Conservation (phyloP, 92 coral and sea anemone species). For the Zoanthus solanderi region DNA sequence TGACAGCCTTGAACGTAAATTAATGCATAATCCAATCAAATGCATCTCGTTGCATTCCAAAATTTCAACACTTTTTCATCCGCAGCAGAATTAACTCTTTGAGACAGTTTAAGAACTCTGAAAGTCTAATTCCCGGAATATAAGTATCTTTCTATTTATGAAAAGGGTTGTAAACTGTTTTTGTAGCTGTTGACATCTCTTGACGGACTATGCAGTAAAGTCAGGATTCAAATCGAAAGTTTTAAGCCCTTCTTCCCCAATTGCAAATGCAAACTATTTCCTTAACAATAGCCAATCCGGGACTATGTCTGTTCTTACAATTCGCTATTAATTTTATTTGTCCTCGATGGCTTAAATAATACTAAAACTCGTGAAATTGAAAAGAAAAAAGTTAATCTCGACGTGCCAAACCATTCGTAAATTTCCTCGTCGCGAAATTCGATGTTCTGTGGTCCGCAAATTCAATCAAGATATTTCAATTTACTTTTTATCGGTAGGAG, state of each 20-base stretch:
- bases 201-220: background rate
- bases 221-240: background rate
- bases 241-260: background rate
- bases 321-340: constrained; percentile 18
- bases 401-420: background rate
- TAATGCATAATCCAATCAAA: constrained; percentile 92
- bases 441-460: constrained; percentile 25
- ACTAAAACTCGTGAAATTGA: constrained; percentile 17
- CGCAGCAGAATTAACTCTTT: constrained; percentile 58
- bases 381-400: background rate
- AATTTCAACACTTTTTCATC: constrained; percentile 83
- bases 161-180: constrained; percentile 34
- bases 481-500: constrained; percentile 26
- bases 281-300: constrained; percentile 44
- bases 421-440: background rate
- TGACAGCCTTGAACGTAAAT: constrained; percentile 81
- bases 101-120: constrained; percentile 64
- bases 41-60: constrained; percentile 76
- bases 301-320: constrained; percentile 7
- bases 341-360: constrained; percentile 18
- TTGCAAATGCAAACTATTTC: constrained; percentile 28
- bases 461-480: constrained; percentile 4
- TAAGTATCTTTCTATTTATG: constrained; percentile 40
- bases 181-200: constrained; percentile 17
- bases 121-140: constrained; percentile 58